Base-by-base conservation (phyloP, 2,113 vertebrate genomes). In the Nothoprocta pentlandii region DNA sequence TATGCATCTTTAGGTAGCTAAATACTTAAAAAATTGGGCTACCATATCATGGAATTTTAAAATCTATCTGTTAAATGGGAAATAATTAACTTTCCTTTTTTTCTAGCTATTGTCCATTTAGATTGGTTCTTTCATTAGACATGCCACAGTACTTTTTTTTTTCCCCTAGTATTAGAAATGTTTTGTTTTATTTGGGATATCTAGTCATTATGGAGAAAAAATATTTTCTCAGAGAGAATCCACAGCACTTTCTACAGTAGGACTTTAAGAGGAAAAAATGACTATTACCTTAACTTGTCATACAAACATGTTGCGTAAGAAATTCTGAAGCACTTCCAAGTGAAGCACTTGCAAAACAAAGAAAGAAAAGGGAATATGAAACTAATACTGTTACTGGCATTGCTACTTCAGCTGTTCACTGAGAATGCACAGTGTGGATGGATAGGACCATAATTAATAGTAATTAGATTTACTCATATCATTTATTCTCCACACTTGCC, bases 21-120 rank as follows among this genome's bases (percentile, higher is more conserved):
- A 95, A 90, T 71, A 79, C 87, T 88, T 93, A 80, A 90, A 94
- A 95, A 95, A 81, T 73, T 95, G 92, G 80, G 80, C 92, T 2
- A 2, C 7, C 82, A 51, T 91, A 70, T 70, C 47, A 64, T 42
- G 64, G 71, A 84, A 62, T 53, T 67, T 70, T 64, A 89, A 23
- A 85, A 42, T 54, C 54, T 90, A 76, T 90, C 75, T 94, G 71
- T 87, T 91, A 95, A 92, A 75, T 85, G 81, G 88, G 85, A 88
- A 93, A 95, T 94, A 88, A 95, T 93, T 76, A 93, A 10, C 6
- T 93, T 93, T 80, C 28, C 6, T 93, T 95, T 88, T 63, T 63
- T 88, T 42, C 42, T 61, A 71, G 46, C 23, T 91, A 93, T 95
- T 88, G 64, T 69, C 53, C 41, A 28, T 93, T 86, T 84, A 64